These are phyloP conservation scores for Esperia sulphurella DNA, from an alignment of 2,888 invertebrate species.

Conservation along the genomic window DNA sequence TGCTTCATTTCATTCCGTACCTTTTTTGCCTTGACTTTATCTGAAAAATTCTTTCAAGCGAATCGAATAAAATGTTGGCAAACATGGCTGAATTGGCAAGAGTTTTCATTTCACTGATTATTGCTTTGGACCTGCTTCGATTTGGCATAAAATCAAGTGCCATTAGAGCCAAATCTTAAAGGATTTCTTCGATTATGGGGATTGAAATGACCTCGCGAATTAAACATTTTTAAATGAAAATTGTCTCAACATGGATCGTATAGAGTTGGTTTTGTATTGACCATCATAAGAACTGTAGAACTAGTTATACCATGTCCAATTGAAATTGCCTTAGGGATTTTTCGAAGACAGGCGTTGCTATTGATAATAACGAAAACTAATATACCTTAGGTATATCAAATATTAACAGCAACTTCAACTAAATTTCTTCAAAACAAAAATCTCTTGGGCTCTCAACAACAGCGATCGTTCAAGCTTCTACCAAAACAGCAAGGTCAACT, in stretches of 20 bases:
- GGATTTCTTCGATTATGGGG: constrained; percentile 1
- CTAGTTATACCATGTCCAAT: too few species aligned
- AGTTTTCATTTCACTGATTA: constrained; percentile 17
- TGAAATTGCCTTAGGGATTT: too few species aligned
- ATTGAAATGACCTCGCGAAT: not conserved
- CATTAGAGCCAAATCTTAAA: constrained; percentile 5
- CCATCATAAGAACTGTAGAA: too few species aligned
- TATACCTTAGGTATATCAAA: too few species aligned
- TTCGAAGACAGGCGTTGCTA: too few species aligned
- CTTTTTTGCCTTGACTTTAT: not conserved
- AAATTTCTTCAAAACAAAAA: too few species aligned
- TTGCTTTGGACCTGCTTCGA: constrained; percentile 13
- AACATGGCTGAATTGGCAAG: constrained; percentile 6
- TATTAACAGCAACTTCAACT: too few species aligned
- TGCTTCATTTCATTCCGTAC: not conserved
- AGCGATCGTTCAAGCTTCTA: constrained; percentile 1
- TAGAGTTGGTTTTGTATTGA: too few species aligned
- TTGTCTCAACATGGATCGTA: too few species aligned
- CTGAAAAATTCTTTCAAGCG: not conserved
- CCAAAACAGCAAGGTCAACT: constrained; percentile 31
- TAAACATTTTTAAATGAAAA: not conserved
- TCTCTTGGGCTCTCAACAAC: too few species aligned
- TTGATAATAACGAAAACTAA: too few species aligned
- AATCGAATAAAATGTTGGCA: constrained; percentile 5
- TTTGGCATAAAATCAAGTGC: constrained; percentile 11